Conservation (phyloP, 2,113 vertebrate genomes). For the Lota lota region DNA sequence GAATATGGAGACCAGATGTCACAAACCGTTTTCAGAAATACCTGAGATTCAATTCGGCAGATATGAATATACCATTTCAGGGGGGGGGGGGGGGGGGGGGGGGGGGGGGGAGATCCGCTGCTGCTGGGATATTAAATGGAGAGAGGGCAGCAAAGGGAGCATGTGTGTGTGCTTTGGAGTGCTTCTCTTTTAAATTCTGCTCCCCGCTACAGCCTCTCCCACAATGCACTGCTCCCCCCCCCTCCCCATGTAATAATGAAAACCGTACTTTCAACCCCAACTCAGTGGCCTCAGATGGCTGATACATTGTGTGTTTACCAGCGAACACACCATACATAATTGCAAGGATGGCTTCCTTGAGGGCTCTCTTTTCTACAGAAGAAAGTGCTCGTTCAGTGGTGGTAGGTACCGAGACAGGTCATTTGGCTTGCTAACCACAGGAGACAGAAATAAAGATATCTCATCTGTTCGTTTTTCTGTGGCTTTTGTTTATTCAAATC, state of each 20-base stretch:
- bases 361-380: no score
- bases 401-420: no score
- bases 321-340: no score
- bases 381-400: no score
- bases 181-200: slow-evolving; percentile 38
- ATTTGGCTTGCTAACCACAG: no score
- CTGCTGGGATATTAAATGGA: slow-evolving; percentile 54
- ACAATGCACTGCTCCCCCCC: no score
- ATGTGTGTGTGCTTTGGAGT: slow-evolving; percentile 29
- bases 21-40: slow-evolving; percentile 48
- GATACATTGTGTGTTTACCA: neutral
- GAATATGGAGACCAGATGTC: slow-evolving; percentile 51
- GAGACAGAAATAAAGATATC: no score
- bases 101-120: slow-evolving; percentile 12
- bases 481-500: neutral
- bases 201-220: no score
- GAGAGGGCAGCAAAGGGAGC: slow-evolving; percentile 34
- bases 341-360: no score
- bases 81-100: no score
- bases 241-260: slow-evolving; percentile 1
- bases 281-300: neutral
- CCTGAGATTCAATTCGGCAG: slow-evolving; percentile 66
- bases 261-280: neutral
- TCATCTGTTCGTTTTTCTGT: no score
- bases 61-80: slow-evolving; percentile 67